Evolutionary conservation across 23 tunicate genomes (phyloP), one percentile per base, ranked within the genome.

Genomic region (Clavelina lepadiformis): DNA sequence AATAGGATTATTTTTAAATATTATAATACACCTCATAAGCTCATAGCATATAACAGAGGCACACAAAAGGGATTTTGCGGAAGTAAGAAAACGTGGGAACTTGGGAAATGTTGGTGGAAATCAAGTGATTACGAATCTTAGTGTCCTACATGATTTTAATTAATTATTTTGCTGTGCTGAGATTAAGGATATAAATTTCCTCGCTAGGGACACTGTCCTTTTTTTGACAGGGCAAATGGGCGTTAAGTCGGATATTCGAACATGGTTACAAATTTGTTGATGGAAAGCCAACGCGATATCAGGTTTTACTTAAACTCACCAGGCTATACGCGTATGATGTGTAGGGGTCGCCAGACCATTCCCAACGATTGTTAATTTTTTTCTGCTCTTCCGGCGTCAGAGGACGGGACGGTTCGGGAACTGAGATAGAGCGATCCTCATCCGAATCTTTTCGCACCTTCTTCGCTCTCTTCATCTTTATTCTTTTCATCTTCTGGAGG

Each of bases 341-440:
- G 58, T 87, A 87, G 22, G 87, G 78, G 34, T 73, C 60, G 24
- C 96, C 96, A 38, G 11, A 33, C 96, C 96, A 87, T 30, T 58
- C 51, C 96, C 96, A 87, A 0, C 72, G 77, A 38, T 87, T 82
- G 49, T 79, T 79, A 4, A 31, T 33, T 5, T 35, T 57, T 21
- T 35, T 11, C 8, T 31, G 11, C 3, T 32, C 4, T 7, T 67
- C 63, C 13, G 64, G 29, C 19, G 68, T 26, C 4, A 28, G 68
- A 11, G 36, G 58, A n/a, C 46, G 33, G 46, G 31, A 33, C 19
- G 64, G 24, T 20, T 33, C 51, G 32, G 50, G 21, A 20, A 47
- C n/a, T 8, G 68, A 46, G 4, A 68, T 35, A 38, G 84, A 75
- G 41, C 65, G 62, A 37, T 67, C 76, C 37, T 78, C 74, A 36